Conservation (phyloP, 2,797 vertebrate genomes). For the Hypotaenidia philippensis region DNA sequence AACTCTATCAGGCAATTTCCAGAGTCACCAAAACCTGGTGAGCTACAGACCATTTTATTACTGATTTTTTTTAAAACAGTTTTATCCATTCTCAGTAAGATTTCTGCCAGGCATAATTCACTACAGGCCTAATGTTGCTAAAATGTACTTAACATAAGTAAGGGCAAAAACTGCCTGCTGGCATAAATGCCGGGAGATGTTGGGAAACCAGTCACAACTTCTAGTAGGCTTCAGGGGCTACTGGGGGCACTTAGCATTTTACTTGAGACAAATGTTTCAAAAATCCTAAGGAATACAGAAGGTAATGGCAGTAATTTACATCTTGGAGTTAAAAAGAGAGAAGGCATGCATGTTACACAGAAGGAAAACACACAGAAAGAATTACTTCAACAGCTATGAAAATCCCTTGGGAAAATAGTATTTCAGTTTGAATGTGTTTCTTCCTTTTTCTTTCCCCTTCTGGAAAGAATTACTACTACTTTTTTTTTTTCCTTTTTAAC, state of each 20-base stretch:
- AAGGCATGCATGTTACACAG: constrained; percentile 38
- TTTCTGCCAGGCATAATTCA: background rate
- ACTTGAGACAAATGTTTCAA: constrained; percentile 46
- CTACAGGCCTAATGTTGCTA: background rate
- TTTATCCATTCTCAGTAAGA: background rate
- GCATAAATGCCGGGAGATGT: background rate
- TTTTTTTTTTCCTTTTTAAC: constrained; percentile 2
- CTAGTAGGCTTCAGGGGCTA: constrained; percentile 18
- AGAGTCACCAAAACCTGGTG: background rate
- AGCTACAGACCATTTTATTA: background rate
- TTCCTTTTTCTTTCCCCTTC: constrained; percentile 65
- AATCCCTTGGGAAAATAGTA: constrained; percentile 57
- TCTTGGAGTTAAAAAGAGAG: constrained; percentile 47
- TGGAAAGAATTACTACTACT: constrained; percentile 59
- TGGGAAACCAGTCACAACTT: background rate
- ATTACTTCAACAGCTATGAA: constrained; percentile 70
- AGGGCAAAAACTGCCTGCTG: background rate
- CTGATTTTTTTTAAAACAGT: background rate
- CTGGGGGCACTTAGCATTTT: constrained; percentile 9
- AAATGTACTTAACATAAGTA: background rate
- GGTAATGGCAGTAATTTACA: constrained; percentile 63
- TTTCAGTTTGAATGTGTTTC: constrained; percentile 49
- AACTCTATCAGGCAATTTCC: background rate
- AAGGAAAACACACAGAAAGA: constrained; percentile 70
- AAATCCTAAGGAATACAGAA: constrained; percentile 39